These are phyloP conservation scores for Coelopa frigida DNA, from an alignment of 1,140 invertebrate species.

Conservation along the genomic window DNA sequence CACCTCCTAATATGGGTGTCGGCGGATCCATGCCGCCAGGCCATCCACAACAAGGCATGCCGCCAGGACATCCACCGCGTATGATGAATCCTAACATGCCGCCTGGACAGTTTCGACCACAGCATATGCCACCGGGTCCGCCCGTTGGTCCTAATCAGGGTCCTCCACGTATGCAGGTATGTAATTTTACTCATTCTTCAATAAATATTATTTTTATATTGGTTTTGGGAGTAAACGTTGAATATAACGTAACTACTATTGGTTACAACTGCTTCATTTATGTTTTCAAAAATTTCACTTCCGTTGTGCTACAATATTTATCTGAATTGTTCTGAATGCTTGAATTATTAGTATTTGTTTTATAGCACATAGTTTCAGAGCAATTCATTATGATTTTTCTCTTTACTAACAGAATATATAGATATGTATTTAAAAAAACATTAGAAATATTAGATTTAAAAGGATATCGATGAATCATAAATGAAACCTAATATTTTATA, in stretches of 20 bases:
- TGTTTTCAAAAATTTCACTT: slow-evolving; percentile 5
- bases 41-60: slow-evolving; percentile 42
- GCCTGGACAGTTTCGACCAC: slow-evolving; percentile 38
- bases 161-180: slow-evolving; percentile 43
- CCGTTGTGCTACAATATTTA: slow-evolving; percentile 11
- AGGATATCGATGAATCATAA: too few species aligned
- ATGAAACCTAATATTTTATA: too few species aligned
- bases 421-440: too few species aligned
- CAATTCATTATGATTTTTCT: slow-evolving; percentile 7
- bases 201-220: neutral
- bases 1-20: slow-evolving; percentile 42
- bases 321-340: slow-evolving; percentile 44
- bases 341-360: slow-evolving; percentile 20
- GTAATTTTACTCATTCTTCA: slow-evolving; percentile 12
- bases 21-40: slow-evolving; percentile 44
- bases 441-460: too few species aligned
- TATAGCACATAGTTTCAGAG: slow-evolving; percentile 12
- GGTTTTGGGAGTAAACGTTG: neutral
- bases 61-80: slow-evolving; percentile 54
- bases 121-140: slow-evolving; percentile 45
- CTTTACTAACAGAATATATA: slow-evolving; percentile 1
- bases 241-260: too few species aligned
- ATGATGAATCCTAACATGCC: slow-evolving; percentile 52
- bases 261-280: too few species aligned
- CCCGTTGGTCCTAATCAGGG: slow-evolving; percentile 40